Percentiles rank a stretch among this genome's conserved stretches.
These are phyloP conservation scores for Ametastegia equiseti DNA, from an alignment of 2,888 invertebrate genomes.

Conservation along the genomic window DNA sequence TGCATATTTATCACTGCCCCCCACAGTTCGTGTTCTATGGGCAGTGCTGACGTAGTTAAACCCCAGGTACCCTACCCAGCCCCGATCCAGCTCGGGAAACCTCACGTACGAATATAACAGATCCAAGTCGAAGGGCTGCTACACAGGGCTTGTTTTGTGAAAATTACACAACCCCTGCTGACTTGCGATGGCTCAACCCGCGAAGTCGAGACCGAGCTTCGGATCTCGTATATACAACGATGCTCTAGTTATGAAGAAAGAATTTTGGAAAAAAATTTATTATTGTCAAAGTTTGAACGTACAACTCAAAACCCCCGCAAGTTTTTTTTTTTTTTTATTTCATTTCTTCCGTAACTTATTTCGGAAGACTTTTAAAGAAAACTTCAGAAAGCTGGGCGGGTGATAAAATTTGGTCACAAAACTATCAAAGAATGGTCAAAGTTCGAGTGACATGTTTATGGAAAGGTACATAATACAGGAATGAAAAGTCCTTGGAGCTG, in stretches of 20 bases:
- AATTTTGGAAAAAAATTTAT: background rate
- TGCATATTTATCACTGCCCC: slow-evolving; percentile 45
- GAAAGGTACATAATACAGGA: no score
- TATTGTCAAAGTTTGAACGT: background rate
- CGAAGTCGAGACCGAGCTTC: no score
- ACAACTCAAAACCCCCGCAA: background rate
- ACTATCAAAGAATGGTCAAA: background rate
- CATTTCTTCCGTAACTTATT: background rate
- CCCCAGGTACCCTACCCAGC: background rate
- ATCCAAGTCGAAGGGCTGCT: background rate
- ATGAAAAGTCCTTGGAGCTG: no score
- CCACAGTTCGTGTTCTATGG: slow-evolving; percentile 40
- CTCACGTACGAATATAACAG: slow-evolving; percentile 18
- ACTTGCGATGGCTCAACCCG: background rate
- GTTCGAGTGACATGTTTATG: background rate
- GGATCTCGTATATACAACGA: background rate
- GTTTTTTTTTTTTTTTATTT: background rate
- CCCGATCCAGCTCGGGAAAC: background rate
- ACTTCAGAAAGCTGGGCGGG: background rate
- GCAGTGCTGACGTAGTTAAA: slow-evolving; percentile 38
- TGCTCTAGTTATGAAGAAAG: background rate
- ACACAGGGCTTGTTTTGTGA: background rate
- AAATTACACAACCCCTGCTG: slow-evolving; percentile 28
- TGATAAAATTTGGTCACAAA: no score
- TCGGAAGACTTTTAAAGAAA: background rate